These are phyloP conservation scores for Agelastica alni DNA, from an alignment of 2,888 invertebrate species.

Conservation along the genomic window DNA sequence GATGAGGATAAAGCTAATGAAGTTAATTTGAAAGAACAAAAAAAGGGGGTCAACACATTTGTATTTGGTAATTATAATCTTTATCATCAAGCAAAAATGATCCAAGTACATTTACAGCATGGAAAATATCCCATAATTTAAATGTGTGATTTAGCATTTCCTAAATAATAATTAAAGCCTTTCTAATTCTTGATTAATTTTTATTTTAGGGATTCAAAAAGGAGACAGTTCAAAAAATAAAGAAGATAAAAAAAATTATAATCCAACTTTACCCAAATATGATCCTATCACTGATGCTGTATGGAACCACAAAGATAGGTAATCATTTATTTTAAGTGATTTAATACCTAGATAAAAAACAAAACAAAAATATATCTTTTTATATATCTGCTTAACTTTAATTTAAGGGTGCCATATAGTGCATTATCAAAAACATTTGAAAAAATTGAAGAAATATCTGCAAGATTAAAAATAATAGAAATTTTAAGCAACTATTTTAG, in stretches of 20 bases:
- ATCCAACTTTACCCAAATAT: conserved; percentile 74
- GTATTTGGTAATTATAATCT: conserved; percentile 1
- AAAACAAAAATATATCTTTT: conserved; percentile 13
- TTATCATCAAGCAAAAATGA: no score
- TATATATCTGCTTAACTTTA: no score
- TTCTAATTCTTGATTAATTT: no score
- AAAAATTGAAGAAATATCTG: conserved; percentile 82
- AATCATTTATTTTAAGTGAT: conserved; percentile 1
- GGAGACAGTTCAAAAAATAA: conserved; percentile 14
- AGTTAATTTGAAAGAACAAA: background rate
- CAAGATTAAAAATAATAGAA: conserved; percentile 88
- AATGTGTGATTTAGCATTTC: no score
- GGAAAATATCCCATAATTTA: no score
- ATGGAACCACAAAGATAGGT: conserved; percentile 77
- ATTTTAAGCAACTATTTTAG: conserved; percentile 89
- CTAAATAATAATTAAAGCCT: no score
- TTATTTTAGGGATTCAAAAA: conserved; percentile 23
- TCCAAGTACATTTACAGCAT: no score
- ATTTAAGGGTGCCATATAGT: conserved; percentile 85
- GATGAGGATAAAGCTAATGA: background rate
- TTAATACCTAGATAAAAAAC: no score
- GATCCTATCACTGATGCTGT: conserved; percentile 82
- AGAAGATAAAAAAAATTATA: conserved; percentile 57
- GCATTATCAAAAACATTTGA: conserved; percentile 90
- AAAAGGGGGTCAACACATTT: background rate